Evolutionary conservation across 1,140 invertebrate species (phyloP), one percentile per base, ranked within the genome.

Genomic region (Drosophila burlai): DNA sequence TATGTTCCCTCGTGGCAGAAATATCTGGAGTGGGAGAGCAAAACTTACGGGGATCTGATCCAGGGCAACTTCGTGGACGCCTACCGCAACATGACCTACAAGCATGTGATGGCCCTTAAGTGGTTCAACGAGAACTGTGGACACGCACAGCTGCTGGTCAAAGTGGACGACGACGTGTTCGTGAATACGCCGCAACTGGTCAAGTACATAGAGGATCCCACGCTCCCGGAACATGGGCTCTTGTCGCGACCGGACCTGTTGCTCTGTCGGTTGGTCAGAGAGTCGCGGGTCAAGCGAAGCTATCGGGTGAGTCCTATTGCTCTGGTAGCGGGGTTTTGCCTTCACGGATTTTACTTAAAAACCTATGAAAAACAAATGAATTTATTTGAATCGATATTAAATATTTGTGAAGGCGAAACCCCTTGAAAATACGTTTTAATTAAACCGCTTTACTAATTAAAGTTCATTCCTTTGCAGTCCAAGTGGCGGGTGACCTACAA

Each of bases 1-100:
- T 24, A 40, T 42, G 62, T 0, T 67, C 6, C 38, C 15, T 80
- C 34, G 71, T 93, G 40, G 69, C 94, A 96, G 75, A 66, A 90
- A 0, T 80, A 84, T 15, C 79, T 97, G 3, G 81, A 94, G 16
- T 80, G 94, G 46, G 97, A 98, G 92, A 94, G 95, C 79, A 82
- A 84, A 4, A 78, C 78, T 1, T 94, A 95, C 82, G 93, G 94
- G 21, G 97, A 98, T 90, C 94, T 98, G 61, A 94, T 98, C 29
- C 96, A 97, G 93, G 97, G 96, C 29, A 95, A 95, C 78, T 98
- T 97, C 92, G 63, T 94, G 10, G 97, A 98, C 93, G 94, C 94
- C 36, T 98, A 98, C 89, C 94, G 95, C 71, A 98, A 98, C 93
- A 95, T 98, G 93, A 97, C 97, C 3, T 97, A 97, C 84, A 98